Percentiles rank a stretch among this genome's conserved stretches.
phyloP scores from a whole-genome alignment of 2,888 invertebrate species.

The Alsophila aescularia region DNA sequence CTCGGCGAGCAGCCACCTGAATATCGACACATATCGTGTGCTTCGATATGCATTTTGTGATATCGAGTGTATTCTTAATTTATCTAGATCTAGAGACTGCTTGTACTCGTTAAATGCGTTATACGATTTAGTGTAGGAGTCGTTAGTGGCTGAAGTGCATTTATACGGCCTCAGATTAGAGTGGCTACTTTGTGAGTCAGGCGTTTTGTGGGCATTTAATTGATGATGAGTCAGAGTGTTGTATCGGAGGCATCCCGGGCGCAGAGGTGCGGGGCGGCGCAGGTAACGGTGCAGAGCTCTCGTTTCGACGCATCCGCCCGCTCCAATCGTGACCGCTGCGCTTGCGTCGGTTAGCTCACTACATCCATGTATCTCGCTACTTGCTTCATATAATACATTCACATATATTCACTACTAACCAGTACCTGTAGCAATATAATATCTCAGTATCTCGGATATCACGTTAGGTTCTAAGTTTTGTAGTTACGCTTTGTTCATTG shows the following conservation, averaged over 20 bases:
- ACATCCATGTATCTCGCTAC: conserved; percentile 37
- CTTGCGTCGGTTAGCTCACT: conserved; percentile 44
- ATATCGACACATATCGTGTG: conserved; percentile 58
- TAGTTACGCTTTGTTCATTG: conserved; percentile 65
- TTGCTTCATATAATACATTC: conserved; percentile 29
- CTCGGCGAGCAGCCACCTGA: conserved; percentile 56
- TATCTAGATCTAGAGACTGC: conserved; percentile 62
- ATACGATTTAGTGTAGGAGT: conserved; percentile 49
- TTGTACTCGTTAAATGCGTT: conserved; percentile 54
- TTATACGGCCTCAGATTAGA: conserved; percentile 57
- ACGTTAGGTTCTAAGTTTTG: conserved; percentile 43
- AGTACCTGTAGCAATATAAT: conserved; percentile 48
- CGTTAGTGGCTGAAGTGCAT: conserved; percentile 49
- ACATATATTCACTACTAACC: conserved; percentile 46
- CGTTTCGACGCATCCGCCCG: conserved; percentile 65
- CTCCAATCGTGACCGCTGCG: conserved; percentile 43
- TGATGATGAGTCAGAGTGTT: conserved; percentile 55
- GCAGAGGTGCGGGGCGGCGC: conserved; percentile 38
- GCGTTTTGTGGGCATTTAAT: conserved; percentile 49
- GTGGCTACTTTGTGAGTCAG: conserved; percentile 44
- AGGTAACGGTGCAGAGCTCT: conserved; percentile 77
- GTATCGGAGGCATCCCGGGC: conserved; percentile 46
- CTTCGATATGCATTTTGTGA: conserved; percentile 75
- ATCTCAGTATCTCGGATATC: conserved; percentile 49
- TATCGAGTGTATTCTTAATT: conserved; percentile 74